Evolutionary conservation across 2,888 invertebrate genomes (phyloP), one percentile per base, ranked within the genome.

Genomic region (Crepidodera aurea): DNA sequence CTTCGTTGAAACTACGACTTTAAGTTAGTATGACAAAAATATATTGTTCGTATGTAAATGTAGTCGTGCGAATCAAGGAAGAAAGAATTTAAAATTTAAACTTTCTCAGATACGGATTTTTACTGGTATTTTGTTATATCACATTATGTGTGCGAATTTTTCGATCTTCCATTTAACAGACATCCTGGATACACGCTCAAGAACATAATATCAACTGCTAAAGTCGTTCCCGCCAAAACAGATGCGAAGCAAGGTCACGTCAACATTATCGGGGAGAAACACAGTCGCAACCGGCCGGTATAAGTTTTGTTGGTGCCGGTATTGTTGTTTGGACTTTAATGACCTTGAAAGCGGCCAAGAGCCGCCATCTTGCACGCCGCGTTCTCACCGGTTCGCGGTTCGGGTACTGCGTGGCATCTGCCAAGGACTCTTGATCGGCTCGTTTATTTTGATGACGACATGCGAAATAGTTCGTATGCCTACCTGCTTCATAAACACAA

Each of bases 171-270:
- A n/a, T n/a, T n/a, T n/a, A n/a, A n/a, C n/a, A n/a, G n/a, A n/a
- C n/a, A n/a, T n/a, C n/a, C n/a, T n/a, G n/a, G n/a, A n/a, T n/a
- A 25, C 25, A 25, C 25, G 25, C 6, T 6, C 3, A 25, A 4
- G 25, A 25, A 25, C 6, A 25, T 25, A 6, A 25, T 22, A 46
- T 22, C 22, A 12, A 12, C n/a, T 10, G 44, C 13, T n/a, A n/a
- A n/a, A n/a, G n/a, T n/a, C n/a, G 19, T 51, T 51, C 51, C 37
- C 51, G 51, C 51, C 51, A 51, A 51, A 51, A 51, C 22, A 51
- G 22, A 51, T 32, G 50, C 29, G 29, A 27, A 37, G 37, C 51
- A 51, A 51, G 51, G 51, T 51, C 51, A 51, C 34, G 19, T 15
- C 22, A 19, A 19, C 15, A 51, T 32, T 6, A 12, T 12, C 34